Base-by-base conservation (phyloP, 2,888 invertebrate genomes). In the Petrolisthes cinctipes region DNA sequence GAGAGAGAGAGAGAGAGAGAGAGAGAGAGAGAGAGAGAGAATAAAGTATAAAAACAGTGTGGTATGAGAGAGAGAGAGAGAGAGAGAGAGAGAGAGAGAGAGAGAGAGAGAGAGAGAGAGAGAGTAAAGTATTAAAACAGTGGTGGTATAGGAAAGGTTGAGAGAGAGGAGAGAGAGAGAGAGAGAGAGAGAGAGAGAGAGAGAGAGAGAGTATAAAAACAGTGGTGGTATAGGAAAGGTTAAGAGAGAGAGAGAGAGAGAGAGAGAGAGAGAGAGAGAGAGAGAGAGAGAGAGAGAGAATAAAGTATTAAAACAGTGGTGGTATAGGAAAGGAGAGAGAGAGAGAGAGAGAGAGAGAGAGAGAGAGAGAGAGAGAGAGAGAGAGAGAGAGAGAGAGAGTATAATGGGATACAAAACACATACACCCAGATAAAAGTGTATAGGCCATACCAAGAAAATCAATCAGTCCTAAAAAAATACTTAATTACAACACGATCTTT, bases 21-120 rank as follows among this genome's bases (percentile, higher is more conserved):
- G 66, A 66, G 66, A 75, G 11, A 75, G 75, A 75, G 75, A 75
- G 75, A 75, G 75, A 75, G 75, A 75, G 75, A 75, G 75, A 75
- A 56, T 4, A 20, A 37, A 56, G 54, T 14, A 37, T 7, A 53
- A 56, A 37, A n/a, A 20, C 53, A 20, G 57, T 66, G 20, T 20
- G 81, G 17, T 23, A 68, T 61, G 66, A 37, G 68, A 11, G 56
- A 75, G 83, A 56, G 76, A 56, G 76, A 75, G 71, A 75, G n/a
- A 76, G 54, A 23, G 57, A 51, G 82, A 82, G 66, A 17, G 20
- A 9, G 54, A 54, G 37, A 73, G 54, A 11, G 23, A 83, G 75
- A 53, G 57, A n/a, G 17, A 9, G 20, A n/a, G 51, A 4, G 20
- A n/a, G 71, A 82, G 4, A n/a, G n/a, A 4, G 5, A 5, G 23